Evolutionary conservation across 2,797 vertebrate genomes (phyloP).

Genomic region (Enteromius afrohamiltoni): DNA sequence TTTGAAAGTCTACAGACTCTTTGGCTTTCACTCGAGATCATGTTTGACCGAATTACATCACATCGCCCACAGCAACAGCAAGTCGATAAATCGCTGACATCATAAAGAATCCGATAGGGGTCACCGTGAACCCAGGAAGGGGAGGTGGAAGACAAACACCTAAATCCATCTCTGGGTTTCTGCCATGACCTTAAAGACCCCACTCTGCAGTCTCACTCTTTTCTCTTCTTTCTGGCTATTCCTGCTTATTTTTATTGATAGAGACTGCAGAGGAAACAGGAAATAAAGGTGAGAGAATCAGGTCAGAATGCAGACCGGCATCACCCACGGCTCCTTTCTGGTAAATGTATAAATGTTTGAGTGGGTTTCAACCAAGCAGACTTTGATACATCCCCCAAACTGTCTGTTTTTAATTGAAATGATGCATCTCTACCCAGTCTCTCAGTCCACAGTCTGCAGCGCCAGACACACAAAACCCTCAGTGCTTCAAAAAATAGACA

Average conservation of each 20-base stretch:
- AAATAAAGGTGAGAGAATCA: background rate
- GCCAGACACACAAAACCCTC: slow-evolving; percentile 26
- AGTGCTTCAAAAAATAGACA: slow-evolving; percentile 51
- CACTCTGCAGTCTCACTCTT: background rate
- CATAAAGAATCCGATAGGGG: slow-evolving; percentile 68
- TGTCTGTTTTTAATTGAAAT: background rate
- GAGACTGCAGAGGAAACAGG: slow-evolving; percentile 2
- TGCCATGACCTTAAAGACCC: slow-evolving; percentile 34
- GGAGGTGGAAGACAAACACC: slow-evolving; percentile 10
- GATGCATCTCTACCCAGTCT: background rate
- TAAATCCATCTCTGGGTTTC: slow-evolving; percentile 30
- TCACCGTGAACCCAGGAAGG: slow-evolving; percentile 53
- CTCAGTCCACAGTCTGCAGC: background rate
- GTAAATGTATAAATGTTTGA: background rate
- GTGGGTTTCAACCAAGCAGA: background rate
- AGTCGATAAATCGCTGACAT: slow-evolving; percentile 74
- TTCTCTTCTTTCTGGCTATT: background rate
- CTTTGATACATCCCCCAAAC: background rate
- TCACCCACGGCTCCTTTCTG: background rate
- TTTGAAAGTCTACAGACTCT: slow-evolving; percentile 1
- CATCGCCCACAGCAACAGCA: slow-evolving; percentile 59
- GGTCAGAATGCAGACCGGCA: background rate
- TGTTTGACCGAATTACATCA: background rate
- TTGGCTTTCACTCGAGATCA: background rate
- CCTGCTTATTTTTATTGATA: background rate